Evolutionary conservation across 2,797 vertebrate genomes (phyloP).

Genomic region (Malurus splendens): DNA sequence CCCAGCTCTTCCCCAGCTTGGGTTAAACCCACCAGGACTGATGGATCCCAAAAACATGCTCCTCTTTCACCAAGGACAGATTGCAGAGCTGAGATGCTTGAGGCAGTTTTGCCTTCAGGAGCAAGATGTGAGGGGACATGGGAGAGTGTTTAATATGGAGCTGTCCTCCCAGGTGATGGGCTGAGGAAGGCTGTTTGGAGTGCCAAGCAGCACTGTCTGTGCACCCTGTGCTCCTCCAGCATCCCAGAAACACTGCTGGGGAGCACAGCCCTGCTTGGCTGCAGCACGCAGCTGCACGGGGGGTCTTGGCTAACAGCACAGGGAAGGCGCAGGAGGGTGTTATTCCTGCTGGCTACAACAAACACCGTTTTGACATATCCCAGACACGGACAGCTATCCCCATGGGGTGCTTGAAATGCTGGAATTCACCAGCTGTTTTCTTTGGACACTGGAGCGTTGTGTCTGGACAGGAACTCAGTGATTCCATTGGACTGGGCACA

Average conservation of each 20-base stretch:
- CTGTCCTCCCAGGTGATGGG: background rate
- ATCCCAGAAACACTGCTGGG: background rate
- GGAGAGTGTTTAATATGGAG: background rate
- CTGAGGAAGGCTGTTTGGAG: background rate
- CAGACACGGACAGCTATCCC: background rate
- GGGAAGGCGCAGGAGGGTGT: background rate
- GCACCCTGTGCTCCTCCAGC: background rate
- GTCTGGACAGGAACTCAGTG: background rate
- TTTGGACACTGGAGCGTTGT: background rate
- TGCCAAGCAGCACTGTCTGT: background rate
- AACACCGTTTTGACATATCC: background rate
- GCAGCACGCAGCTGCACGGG: accelerated
- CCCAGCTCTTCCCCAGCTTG: background rate
- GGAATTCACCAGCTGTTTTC: conserved; percentile 20
- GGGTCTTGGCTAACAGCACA: background rate
- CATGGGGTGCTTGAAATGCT: background rate
- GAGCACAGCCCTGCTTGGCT: background rate
- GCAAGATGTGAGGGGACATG: accelerated
- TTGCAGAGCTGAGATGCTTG: background rate
- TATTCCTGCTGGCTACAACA: background rate
- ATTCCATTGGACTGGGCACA: background rate
- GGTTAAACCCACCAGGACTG: background rate
- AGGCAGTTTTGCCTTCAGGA: background rate
- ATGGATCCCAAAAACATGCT: background rate
- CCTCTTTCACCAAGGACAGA: background rate